These are phyloP conservation scores for Drosophila rufa DNA, from an alignment of 1,140 invertebrate genomes.

Conservation along the genomic window DNA sequence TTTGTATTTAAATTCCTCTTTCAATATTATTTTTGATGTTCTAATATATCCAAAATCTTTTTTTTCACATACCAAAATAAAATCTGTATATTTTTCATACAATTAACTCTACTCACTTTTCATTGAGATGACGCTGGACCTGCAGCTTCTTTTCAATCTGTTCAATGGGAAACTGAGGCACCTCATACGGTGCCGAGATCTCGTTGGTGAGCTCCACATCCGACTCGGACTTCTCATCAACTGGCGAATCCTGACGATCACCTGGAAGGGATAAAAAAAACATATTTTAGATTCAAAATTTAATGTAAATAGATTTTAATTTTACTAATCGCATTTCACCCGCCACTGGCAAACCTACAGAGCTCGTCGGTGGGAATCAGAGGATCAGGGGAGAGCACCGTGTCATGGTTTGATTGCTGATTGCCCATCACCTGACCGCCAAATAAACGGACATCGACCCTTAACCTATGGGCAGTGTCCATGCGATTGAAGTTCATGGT, in stretches of 20 bases:
- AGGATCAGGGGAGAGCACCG: background rate
- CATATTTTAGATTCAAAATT: background rate
- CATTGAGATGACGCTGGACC: slow-evolving; percentile 95
- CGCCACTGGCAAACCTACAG: slow-evolving; percentile 31
- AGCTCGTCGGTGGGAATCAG: background rate
- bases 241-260: slow-evolving; percentile 61
- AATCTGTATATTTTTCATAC: no score
- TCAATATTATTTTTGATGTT: background rate
- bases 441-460: slow-evolving; percentile 63
- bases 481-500: slow-evolving; percentile 79
- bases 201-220: slow-evolving; percentile 89
- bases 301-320: background rate
- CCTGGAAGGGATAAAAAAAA: slow-evolving; percentile 34
- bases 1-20: background rate
- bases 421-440: slow-evolving; percentile 45
- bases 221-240: slow-evolving; percentile 62
- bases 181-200: slow-evolving; percentile 97
- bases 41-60: no score
- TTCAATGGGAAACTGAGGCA: slow-evolving; percentile 98
- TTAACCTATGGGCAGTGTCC: slow-evolving; percentile 64
- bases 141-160: slow-evolving; percentile 97
- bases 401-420: background rate
- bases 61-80: no score
- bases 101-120: slow-evolving; percentile 89
- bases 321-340: background rate